Evolutionary conservation across 2,113 vertebrate genomes (phyloP).

Genomic region (Rhizomys pruinosus): DNA sequence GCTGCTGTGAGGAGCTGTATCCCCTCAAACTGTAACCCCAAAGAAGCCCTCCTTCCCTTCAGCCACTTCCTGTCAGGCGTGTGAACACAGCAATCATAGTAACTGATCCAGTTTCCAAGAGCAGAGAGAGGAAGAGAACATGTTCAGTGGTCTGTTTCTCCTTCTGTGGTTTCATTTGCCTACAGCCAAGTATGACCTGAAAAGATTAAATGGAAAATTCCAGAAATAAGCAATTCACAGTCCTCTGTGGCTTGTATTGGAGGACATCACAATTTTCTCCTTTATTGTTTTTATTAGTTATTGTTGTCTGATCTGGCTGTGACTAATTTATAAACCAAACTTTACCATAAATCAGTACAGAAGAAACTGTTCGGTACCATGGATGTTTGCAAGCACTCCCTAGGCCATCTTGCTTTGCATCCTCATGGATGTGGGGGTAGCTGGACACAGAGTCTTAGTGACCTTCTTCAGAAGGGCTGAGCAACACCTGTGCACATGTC

Average conservation of each 20-base stretch:
- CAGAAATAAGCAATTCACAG: neutral
- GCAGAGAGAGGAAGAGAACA: fast-evolving
- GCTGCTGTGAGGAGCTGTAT: neutral
- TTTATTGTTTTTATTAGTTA: neutral
- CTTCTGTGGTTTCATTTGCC: neutral
- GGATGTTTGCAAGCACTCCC: too few species aligned
- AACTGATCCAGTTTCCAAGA: too few species aligned
- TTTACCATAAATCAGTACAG: neutral
- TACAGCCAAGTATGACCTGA: neutral
- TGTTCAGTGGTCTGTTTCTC: neutral
- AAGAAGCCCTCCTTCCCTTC: too few species aligned
- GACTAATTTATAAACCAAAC: neutral
- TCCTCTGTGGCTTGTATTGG: neutral
- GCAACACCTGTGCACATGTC: too few species aligned
- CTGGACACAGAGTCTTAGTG: neutral
- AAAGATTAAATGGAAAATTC: neutral
- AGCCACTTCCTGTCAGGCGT: neutral
- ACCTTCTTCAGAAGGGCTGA: neutral
- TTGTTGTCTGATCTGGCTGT: neutral
- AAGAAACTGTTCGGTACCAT: neutral
- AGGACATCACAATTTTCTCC: too few species aligned
- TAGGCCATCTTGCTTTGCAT: too few species aligned
- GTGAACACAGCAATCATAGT: neutral
- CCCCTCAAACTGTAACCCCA: neutral
- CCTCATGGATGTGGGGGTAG: too few species aligned